A percentile compares a stretch with the other conserved stretches of the same genome.
Evolutionary conservation across 2,888 invertebrate genomes (phyloP).

Genomic region (Drosophila testacea): DNA sequence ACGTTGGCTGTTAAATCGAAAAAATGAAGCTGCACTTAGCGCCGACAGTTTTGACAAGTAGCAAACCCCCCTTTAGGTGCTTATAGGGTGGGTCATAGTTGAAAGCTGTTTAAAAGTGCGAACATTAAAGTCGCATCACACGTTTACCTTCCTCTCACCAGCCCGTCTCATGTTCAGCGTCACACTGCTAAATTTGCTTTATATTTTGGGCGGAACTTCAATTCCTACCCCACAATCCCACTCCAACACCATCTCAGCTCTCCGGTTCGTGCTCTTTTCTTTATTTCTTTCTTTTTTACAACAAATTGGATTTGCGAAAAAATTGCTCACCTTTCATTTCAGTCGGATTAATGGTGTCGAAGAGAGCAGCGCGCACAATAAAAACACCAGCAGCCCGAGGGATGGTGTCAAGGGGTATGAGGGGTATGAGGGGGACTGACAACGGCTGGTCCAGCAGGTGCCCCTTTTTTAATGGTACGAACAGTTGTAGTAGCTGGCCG

Average conservation of each 20-base stretch:
- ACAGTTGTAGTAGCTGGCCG: slow-evolving; percentile 28
- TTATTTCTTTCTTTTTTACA: slow-evolving; percentile 56
- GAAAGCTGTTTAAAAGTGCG: slow-evolving; percentile 55
- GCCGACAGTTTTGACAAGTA: slow-evolving; percentile 72
- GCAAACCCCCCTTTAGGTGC: slow-evolving; percentile 16
- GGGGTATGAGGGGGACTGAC: slow-evolving; percentile 20
- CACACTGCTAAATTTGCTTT: slow-evolving; percentile 36
- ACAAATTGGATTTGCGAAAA: slow-evolving; percentile 78
- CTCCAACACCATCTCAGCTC: slow-evolving; percentile 23
- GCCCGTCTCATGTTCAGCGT: neutral
- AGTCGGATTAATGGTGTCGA: slow-evolving; percentile 75
- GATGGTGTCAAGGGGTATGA: neutral
- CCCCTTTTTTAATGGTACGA: slow-evolving; percentile 31
- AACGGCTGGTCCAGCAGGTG: slow-evolving; percentile 43
- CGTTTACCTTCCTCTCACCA: slow-evolving; percentile 7
- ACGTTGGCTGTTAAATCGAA: slow-evolving; percentile 66
- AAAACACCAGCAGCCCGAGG: slow-evolving; percentile 13
- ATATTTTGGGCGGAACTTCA: slow-evolving; percentile 27
- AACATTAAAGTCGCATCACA: slow-evolving; percentile 49
- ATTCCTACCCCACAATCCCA: slow-evolving; percentile 1
- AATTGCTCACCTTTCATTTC: slow-evolving; percentile 78
- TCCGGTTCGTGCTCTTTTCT: slow-evolving; percentile 29
- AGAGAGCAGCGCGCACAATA: slow-evolving; percentile 61
- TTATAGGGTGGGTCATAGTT: slow-evolving; percentile 21
- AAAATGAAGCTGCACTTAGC: slow-evolving; percentile 77